Base-by-base conservation (phyloP, 2,797 vertebrate genomes). In the Anableps anableps region DNA sequence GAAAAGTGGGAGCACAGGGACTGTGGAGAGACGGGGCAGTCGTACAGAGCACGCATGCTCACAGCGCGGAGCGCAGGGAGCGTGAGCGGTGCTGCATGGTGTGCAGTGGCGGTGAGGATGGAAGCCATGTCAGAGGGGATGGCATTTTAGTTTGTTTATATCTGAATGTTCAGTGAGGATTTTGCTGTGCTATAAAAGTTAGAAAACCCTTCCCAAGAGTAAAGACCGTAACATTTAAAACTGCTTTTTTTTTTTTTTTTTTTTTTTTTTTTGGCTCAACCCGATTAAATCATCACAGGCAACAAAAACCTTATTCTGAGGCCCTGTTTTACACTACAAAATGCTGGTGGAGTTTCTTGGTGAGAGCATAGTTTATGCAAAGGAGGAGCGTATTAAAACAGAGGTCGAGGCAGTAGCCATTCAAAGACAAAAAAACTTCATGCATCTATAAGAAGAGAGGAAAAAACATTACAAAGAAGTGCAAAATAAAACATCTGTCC, bases 1-100 rank as follows among this genome's bases (percentile, higher is more conserved):
- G 85, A 87, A 89, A 79, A 75, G 85, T 72, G 83, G 87, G 87
- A 84, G 89, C 85, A 85, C 85, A 79, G 90, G 85, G 87, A 76
- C 82, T 26, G 72, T 86, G 1, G 60, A 90, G 88, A 85, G 82
- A 88, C 78, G 76, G 60, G 78, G 81, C 76, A 79, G 16, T 62
- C 55, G 72, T 51, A 17, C 55, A 45, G 36, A 38, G 77, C 50
- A 0, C 31, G 34, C 78, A 34, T 66, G 64, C 66, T 78, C 64
- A 75, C 72, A 62, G 64, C 81, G 50, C 82, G 83, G 48, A 73
- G 64, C 81, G 53, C 83, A 84, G 51, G 72, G 73, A 84, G 81
- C 83, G 81, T 62, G 78, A 86, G 83, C 72, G 48, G n/a, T 1
- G 29, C 78, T 72, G 86, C 83, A 73, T 80, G 80, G 62, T 21